phyloP scores from a whole-genome alignment of 2,888 invertebrate genomes.

The Trachelus iudaicus region DNA sequence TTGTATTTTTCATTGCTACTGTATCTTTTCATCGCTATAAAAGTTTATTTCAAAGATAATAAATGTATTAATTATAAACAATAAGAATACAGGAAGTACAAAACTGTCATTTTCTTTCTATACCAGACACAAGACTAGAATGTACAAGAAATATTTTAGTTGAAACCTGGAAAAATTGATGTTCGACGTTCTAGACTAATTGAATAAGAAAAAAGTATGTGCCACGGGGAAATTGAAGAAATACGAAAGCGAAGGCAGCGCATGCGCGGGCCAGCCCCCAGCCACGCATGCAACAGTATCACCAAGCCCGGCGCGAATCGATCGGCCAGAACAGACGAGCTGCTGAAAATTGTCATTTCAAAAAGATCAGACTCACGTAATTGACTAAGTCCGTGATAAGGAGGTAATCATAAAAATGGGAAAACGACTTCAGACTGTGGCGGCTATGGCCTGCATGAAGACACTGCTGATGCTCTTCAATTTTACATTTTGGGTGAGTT shows the following conservation, averaged over 20 bases:
- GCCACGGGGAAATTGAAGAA: background rate
- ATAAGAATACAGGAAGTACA: background rate
- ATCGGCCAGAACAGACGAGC: conserved; percentile 23
- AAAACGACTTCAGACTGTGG: conserved; percentile 78
- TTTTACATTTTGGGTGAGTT: conserved; percentile 83
- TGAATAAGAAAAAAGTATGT: background rate
- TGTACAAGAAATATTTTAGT: background rate
- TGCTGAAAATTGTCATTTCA: background rate
- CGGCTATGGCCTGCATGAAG: conserved; percentile 82
- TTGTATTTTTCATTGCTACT: background rate
- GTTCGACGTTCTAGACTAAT: background rate
- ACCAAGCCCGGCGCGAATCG: conserved; percentile 38
- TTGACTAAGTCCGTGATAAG: background rate
- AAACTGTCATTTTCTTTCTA: background rate
- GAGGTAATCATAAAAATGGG: conserved; percentile 68
- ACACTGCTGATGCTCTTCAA: conserved; percentile 83
- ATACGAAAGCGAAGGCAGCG: conserved; percentile 14
- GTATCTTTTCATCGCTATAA: background rate
- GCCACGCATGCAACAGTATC: conserved; percentile 39
- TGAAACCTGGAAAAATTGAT: background rate
- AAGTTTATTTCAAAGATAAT: background rate
- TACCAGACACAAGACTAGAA: background rate
- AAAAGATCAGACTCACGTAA: background rate
- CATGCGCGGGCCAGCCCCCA: conserved; percentile 32
- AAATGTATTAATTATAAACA: background rate